A percentile compares a stretch with the other conserved stretches of the same genome.
Evolutionary conservation across 2,113 vertebrate genomes (phyloP).

Genomic region (Phalacrocorax pelagicus): DNA sequence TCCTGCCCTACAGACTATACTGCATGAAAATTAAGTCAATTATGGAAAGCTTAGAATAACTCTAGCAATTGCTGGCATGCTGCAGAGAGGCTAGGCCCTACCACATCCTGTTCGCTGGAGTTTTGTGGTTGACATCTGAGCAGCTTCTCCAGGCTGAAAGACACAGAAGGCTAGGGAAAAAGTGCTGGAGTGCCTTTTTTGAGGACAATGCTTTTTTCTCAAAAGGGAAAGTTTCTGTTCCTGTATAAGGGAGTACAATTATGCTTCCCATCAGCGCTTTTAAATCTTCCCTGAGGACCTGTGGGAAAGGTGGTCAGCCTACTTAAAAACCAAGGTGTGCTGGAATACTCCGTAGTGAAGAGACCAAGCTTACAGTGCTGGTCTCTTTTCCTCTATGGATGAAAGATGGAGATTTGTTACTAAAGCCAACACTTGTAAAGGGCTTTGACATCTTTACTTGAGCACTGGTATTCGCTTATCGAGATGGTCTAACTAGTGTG

Average conservation of each 20-base stretch:
- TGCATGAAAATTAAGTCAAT: background rate
- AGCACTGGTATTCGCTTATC: background rate
- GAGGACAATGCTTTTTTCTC: background rate
- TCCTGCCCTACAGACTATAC: background rate
- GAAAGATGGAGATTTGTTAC: background rate
- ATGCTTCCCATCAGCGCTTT: background rate
- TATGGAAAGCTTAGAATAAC: background rate
- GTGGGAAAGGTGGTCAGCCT: background rate
- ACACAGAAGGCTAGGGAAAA: background rate
- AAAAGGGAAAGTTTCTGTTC: background rate
- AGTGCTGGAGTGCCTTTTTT: background rate
- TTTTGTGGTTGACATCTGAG: background rate
- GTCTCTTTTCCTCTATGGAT: background rate
- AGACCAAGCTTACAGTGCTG: background rate
- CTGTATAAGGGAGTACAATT: background rate
- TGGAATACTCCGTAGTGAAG: background rate
- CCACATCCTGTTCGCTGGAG: background rate
- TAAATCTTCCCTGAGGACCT: background rate
- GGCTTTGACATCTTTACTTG: background rate
- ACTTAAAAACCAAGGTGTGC: background rate
- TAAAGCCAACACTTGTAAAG: background rate
- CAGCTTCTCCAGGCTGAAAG: background rate
- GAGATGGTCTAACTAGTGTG: background rate
- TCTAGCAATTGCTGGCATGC: background rate
- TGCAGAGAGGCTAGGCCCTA: background rate